These are phyloP conservation scores for Camponotus floridanus DNA, from an alignment of 1,140 invertebrate species.

Conservation along the genomic window DNA sequence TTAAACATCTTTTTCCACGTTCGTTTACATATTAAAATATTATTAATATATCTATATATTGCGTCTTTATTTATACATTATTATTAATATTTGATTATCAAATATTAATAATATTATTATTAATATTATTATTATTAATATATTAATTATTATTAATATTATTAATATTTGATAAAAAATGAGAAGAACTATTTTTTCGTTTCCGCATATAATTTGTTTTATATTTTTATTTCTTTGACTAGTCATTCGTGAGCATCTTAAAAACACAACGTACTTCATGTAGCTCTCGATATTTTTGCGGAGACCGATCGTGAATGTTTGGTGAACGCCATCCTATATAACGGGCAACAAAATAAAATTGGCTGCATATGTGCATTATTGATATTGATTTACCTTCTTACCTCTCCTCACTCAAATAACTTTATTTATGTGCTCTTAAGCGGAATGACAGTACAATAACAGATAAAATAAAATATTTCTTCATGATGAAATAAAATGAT, in stretches of 20 bases:
- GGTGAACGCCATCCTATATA: conserved; percentile 31
- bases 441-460: background rate
- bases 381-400: background rate
- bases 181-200: background rate
- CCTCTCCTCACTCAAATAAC: background rate
- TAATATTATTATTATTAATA: no score
- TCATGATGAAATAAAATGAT: conserved; percentile 9
- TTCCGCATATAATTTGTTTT: background rate
- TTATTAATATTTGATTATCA: conserved; percentile 32
- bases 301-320: conserved; percentile 25
- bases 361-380: conserved; percentile 32
- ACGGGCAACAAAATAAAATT: conserved; percentile 51
- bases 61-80: background rate
- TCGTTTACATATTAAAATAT: conserved; percentile 9
- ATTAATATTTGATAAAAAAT: background rate
- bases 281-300: conserved; percentile 21
- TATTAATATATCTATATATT: background rate
- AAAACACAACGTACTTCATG: background rate
- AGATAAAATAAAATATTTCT: background rate
- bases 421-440: conserved; percentile 15
- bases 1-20: background rate
- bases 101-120: no score
- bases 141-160: background rate
- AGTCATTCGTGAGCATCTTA: background rate
- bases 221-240: conserved; percentile 5